phyloP scores from a whole-genome alignment of 2,888 invertebrate genomes.

The Cryptus viduatorius region DNA sequence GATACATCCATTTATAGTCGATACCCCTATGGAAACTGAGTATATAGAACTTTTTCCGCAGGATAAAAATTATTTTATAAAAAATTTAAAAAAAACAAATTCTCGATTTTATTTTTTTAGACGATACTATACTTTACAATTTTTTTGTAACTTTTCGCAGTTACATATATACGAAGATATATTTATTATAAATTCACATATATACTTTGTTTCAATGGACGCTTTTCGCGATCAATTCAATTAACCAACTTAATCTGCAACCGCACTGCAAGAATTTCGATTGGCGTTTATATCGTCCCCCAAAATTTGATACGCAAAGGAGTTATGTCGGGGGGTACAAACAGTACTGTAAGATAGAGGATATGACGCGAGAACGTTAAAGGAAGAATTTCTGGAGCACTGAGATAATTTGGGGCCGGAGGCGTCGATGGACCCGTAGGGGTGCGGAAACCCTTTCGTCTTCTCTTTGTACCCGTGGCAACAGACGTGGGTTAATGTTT shows the following conservation, averaged over 20 bases:
- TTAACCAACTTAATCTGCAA: neutral
- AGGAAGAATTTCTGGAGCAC: conserved; percentile 45
- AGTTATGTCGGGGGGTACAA: neutral
- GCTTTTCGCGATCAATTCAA: neutral
- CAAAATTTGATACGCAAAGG: neutral
- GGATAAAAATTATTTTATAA: too few relatives aligned
- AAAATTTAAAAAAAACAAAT: too few relatives aligned
- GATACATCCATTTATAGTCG: too few relatives aligned
- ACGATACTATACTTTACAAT: too few relatives aligned
- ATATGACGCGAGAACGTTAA: conserved; percentile 36
- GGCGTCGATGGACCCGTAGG: conserved; percentile 35
- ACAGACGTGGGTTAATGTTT: conserved; percentile 59
- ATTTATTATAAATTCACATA: too few relatives aligned
- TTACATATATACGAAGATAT: too few relatives aligned
- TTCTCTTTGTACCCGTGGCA: conserved; percentile 2
- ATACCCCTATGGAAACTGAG: too few relatives aligned
- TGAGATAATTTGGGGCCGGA: conserved; percentile 49
- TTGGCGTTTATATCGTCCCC: neutral
- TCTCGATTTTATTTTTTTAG: too few relatives aligned
- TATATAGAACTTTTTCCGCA: too few relatives aligned
- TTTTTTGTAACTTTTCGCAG: too few relatives aligned
- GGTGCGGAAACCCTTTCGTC: conserved; percentile 1
- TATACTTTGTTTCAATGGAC: too few relatives aligned
- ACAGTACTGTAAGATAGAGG: conserved; percentile 19
- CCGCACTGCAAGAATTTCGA: neutral